These are phyloP conservation scores for Julus scandinavius DNA, from an alignment of 2,888 invertebrate genomes.

Conservation along the genomic window DNA sequence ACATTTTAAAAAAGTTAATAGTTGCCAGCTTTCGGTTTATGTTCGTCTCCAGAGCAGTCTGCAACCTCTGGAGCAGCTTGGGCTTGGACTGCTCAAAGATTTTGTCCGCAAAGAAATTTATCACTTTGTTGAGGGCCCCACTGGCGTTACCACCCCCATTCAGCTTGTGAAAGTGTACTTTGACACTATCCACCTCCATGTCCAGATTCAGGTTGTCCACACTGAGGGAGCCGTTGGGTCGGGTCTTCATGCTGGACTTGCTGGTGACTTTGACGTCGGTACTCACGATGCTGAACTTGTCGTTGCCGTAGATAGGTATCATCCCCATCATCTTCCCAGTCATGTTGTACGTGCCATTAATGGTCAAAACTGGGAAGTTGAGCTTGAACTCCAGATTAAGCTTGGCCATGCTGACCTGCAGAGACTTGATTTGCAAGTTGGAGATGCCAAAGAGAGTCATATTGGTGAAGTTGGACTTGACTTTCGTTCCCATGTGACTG, in stretches of 20 bases:
- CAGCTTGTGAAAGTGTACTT: constrained; percentile 51
- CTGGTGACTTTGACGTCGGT: constrained; percentile 36
- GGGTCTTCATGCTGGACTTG: background rate
- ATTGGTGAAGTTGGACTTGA: constrained; percentile 52
- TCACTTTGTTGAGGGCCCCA: constrained; percentile 44
- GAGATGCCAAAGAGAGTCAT: constrained; percentile 47
- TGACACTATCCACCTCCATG: constrained; percentile 14
- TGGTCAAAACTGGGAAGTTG: constrained; percentile 49
- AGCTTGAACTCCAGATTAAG: constrained; percentile 33
- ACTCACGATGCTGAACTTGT: background rate
- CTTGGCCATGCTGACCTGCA: constrained; percentile 11
- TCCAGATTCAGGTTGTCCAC: constrained; percentile 11
- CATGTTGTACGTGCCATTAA: constrained; percentile 49
- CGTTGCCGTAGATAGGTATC: constrained; percentile 50
- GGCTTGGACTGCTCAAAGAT: constrained; percentile 49
- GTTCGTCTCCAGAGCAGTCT: constrained; percentile 14
- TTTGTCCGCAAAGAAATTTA: constrained; percentile 31
- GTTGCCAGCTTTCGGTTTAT: constrained; percentile 40
- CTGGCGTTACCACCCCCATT: constrained; percentile 42
- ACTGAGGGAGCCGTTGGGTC: background rate
- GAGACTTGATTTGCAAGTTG: background rate
- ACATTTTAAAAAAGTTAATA: constrained; percentile 26
- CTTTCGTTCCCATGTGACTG: background rate
- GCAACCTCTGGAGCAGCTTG: constrained; percentile 49
- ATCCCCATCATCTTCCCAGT: background rate